These are phyloP conservation scores for Pelecanoides urinatrix DNA, from an alignment of 2,113 vertebrate species.

Conservation along the genomic window DNA sequence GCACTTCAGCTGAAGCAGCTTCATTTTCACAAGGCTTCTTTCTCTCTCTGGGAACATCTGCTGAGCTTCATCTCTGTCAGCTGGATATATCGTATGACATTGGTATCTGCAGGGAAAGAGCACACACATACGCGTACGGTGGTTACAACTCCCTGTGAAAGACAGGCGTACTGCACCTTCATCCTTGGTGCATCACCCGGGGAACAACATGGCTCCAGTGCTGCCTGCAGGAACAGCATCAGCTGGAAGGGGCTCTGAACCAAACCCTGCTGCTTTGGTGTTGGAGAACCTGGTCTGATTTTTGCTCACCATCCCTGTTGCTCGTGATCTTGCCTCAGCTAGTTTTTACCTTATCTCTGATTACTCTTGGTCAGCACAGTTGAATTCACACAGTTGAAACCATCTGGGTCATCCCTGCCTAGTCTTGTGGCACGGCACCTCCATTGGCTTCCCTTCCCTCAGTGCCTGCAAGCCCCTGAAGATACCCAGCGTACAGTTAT, in stretches of 20 bases:
- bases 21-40: slow-evolving; percentile 83
- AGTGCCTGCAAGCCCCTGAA: not conserved
- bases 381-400: not conserved
- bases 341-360: not conserved
- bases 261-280: not conserved
- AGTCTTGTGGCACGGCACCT: not conserved
- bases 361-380: not conserved
- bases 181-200: not conserved
- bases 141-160: not conserved
- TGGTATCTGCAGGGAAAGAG: slow-evolving; percentile 86
- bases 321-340: not conserved
- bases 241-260: not conserved
- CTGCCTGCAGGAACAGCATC: not conserved
- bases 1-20: slow-evolving; percentile 39
- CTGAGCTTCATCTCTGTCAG: slow-evolving; percentile 99
- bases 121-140: not conserved
- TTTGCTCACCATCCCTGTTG: not conserved
- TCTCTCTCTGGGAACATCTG: slow-evolving; percentile 90
- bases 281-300: not conserved
- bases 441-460: not conserved
- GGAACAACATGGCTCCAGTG: rapidly evolving
- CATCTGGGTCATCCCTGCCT: not conserved
- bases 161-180: not conserved
- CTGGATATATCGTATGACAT: slow-evolving; percentile 97
- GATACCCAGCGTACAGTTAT: not conserved